Base-by-base conservation (phyloP, 2,113 vertebrate species). In the Maccullochella peelii region DNA sequence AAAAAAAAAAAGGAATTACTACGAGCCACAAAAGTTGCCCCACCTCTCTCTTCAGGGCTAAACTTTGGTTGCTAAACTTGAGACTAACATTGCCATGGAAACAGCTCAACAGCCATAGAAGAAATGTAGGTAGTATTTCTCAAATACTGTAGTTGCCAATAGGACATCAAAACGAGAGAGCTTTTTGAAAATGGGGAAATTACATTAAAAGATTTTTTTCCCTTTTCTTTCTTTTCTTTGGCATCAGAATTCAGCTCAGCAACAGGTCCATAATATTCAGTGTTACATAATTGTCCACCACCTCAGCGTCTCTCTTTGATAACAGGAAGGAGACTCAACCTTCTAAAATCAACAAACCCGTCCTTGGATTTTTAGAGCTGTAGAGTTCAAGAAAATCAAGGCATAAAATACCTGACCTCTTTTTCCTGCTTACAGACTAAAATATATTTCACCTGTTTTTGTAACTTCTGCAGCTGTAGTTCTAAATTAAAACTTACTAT, bases 31-130 rank as follows among this genome's bases (percentile, higher is more conserved):
- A 82, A 79, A 54, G 21, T 72, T 83, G 44, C 9, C 18, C 5
- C 1, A 27, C 62, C 47, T 66, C 38, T 59, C 6, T 1, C 30
- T 71, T 78, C 40, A 74, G 50, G 66, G 81, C 33, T 55, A 79
- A 76, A 88, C 73, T 83, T 88, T 9, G 25, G 70, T 87, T 80
- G 67, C 82, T 86, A 88, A 91, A 90, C 83, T 79, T 75, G 63
- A 89, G 72, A 82, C 40, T 76, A n/a, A 27, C 57, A 76, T 92
- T 8, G 11, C 84, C 79, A 87, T 90, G 88, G 86, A 88, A 91
- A 91, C 89, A 84, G 65, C 62, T 88, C 74, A 78, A 73, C 44
- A 27, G 47, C 38, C 73, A 69, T 16, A 73, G 44, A 74, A 65
- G 71, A 88, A 83, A 80, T 66, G 57, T 75, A 67, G 65, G 71